Evolutionary conservation across 2,888 invertebrate species (phyloP).

Genomic region (Eilema griseolum): DNA sequence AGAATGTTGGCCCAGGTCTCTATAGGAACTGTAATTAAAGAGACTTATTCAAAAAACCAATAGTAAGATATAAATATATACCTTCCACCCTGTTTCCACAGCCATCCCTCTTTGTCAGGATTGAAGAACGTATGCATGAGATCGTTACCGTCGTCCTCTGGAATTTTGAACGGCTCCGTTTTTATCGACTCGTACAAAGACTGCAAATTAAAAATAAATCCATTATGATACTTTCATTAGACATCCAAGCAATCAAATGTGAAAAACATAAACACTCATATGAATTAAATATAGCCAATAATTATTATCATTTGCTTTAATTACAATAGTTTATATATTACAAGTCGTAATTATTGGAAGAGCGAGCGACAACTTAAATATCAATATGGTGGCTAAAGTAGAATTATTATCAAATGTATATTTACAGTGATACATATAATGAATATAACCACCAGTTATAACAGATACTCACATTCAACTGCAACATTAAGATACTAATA

Average conservation of each 20-base stretch:
- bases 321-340: no score
- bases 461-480: conserved; percentile 47
- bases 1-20: not conserved
- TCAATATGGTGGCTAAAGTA: not conserved
- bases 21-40: not conserved
- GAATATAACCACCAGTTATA: conserved; percentile 39
- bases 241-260: conserved; percentile 22
- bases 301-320: no score
- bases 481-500: conserved; percentile 46
- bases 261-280: not conserved
- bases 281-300: not conserved
- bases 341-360: not conserved
- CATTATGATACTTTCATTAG: conserved; percentile 9
- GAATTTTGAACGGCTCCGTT: conserved; percentile 99
- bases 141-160: conserved; percentile 99
- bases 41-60: not conserved
- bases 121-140: conserved; percentile 99
- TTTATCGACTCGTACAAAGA: conserved; percentile 99
- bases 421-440: conserved; percentile 1
- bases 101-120: conserved; percentile 99
- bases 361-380: not conserved
- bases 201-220: conserved; percentile 83
- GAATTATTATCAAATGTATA: not conserved
- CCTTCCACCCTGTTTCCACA: conserved; percentile 98
- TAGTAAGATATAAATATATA: conserved; percentile 47